Base-by-base conservation (phyloP, 2,797 vertebrate species). In the Dryobates pubescens region DNA sequence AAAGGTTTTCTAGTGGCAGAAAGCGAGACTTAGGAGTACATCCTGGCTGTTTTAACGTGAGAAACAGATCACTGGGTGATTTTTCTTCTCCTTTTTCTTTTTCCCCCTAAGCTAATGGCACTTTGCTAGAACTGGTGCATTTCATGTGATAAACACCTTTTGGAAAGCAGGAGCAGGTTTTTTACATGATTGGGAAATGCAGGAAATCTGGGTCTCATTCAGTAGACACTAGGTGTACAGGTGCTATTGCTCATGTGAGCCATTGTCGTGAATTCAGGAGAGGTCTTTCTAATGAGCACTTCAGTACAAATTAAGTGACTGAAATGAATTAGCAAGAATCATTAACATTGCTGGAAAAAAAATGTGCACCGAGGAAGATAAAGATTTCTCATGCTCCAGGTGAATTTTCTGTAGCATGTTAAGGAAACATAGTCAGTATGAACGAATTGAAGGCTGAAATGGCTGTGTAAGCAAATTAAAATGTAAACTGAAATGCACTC, bases 271-370 rank as follows among this genome's bases (percentile, higher is more conserved):
- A 78, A 91, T 78, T 93, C 70, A 75, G 38, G 76, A 73, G 73
- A 91, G 59, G 30, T 80, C 32, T 86, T 53, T 80, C 67, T 82
- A 93, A 81, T 80, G 65, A 87, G 53, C n/a, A 23, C 45, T 79
- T 58, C 43, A 23, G 12, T 71, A 85, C 51, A 82, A 76, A 89
- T 88, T 38, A 91, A 91, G n/a, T 77, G 62, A n/a, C 32, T 82
- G 64, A 90, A 88, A 69, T 69, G 54, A 73, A 77, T 89, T 93
- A 82, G 32, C 26, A 79, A 71, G 58, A 88, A 43, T 86, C 7
- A 2, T 92, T 85, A 77, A 56, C 15, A 30, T 47, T 36, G 61
- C 75, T 77, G 61, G 3, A 23, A 70, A 71, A 34, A 78, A 72
- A 30, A 45, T 0, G 5, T 59, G 8, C 19, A 16, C 72, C 67